Evolutionary conservation across 2,113 vertebrate species (phyloP), one percentile per base, ranked within the genome.

Genomic region (Sorex araneus): DNA sequence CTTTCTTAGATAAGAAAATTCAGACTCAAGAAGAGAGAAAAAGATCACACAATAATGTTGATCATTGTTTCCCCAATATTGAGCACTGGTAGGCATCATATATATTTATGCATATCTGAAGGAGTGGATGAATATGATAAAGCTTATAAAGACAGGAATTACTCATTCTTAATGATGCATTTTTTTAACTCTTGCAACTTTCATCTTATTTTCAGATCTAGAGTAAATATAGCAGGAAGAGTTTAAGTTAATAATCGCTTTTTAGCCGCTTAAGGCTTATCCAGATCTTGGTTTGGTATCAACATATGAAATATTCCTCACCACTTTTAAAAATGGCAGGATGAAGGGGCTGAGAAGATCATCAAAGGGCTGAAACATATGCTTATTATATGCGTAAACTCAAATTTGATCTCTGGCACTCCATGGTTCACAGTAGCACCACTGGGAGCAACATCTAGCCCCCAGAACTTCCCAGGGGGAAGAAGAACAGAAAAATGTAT

Each of bases 261-360:
- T 94, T 89, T 57, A 11, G 25, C 15, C 71, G 63, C 75, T 89
- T 84, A 84, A 66, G 36, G n/a, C 12, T 79, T 28, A 80, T 66
- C 64, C 40, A 57, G 79, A 2, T 10, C 85, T 84, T 90, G 79
- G 43, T 84, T 23, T 60, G 23, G 70, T 60, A 18, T 60, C 57
- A 60, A 21, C 12, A 60, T 21, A 60, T 60, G 57, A 21, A 21
- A 40, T 40, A 40, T 40, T 60, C 57, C 57, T 60, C 57, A 60
- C 12, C 12, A 60, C 57, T 60, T 60, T 60, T 60, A 60, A 40
- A 40, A 40, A 40, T 40, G 40, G 40, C 3, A 40, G 40, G 7
- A 40, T n/a, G n/a, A n/a, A n/a, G n/a, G n/a, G n/a, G n/a, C n/a
- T n/a, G n/a, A n/a, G n/a, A n/a, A n/a, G n/a, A n/a, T n/a, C n/a